Conservation (phyloP, 1,140 invertebrate genomes). For the Drosophila parabipectinata region DNA sequence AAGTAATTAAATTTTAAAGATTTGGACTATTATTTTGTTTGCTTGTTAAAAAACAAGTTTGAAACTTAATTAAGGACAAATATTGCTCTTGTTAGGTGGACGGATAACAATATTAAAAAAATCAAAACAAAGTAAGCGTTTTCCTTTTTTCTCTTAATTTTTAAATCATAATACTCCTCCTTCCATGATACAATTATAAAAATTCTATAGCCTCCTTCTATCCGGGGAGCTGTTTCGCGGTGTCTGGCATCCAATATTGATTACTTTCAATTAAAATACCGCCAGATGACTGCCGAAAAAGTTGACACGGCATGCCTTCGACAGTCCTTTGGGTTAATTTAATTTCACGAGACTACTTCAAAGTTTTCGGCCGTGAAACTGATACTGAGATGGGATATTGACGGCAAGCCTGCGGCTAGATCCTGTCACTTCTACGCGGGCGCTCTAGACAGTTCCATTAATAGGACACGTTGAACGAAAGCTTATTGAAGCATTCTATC, state of each 20-base stretch:
- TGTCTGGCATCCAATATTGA: constrained; percentile 52
- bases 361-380: constrained; percentile 52
- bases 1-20: background rate
- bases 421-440: constrained; percentile 56
- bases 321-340: constrained; percentile 75
- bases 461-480: constrained; percentile 23
- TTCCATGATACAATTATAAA: too few relatives aligned
- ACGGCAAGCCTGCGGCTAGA: constrained; percentile 45
- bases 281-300: constrained; percentile 58
- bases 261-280: constrained; percentile 80
- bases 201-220: too few relatives aligned
- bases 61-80: background rate
- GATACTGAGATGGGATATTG: constrained; percentile 15
- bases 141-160: background rate
- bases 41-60: background rate
- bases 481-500: constrained; percentile 4
- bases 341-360: constrained; percentile 71
- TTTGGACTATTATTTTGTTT: background rate
- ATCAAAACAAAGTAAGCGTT: too few relatives aligned
- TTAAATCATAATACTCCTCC: constrained; percentile 15
- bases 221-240: constrained; percentile 6
- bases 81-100: too few relatives aligned
- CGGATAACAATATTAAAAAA: too few relatives aligned
- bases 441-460: constrained; percentile 32
- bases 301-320: constrained; percentile 65